Base-by-base conservation (phyloP, 2,797 vertebrate genomes). In the Schizothorax lantsangensis region DNA sequence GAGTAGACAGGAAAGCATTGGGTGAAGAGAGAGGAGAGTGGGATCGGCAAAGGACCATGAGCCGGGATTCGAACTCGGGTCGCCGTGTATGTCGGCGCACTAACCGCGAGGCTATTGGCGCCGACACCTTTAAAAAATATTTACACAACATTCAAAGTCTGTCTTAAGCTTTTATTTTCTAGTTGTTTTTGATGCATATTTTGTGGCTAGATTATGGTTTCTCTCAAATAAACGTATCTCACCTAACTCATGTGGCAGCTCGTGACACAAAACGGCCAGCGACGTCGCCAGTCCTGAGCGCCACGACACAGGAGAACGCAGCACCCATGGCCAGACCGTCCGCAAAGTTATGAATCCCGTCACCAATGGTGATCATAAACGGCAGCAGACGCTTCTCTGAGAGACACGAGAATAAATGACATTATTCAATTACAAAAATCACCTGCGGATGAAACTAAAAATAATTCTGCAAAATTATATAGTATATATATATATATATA, bases 241-340 rank as follows among this genome's bases (percentile, higher is more conserved):
- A 96, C 96, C 96, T 36, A 96, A 94, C 88, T 96, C 96, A 47
- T 98, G 97, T 0, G 97, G 97, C 71, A 98, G 88, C 75, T 98
- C 97, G 3, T 98, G 97, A 91, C 97, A 98, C 72, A 98, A 88
- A 0, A 98, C 96, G 0, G 97, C 97, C 81, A 98, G 83, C 0
- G 97, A 97, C 0, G 97, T 98, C 79, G 97, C 96, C 90, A 98
- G 89, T 5, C 97, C 97, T 0, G 97, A 96, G 85, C 89, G 96
- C 97, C 97, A 97, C 1, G 97, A 98, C 73, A 97, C 83, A 1
- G 97, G 97, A 92, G 91, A 98, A 98, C 21, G 97, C 97, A 0
- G 97, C 97, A 0, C 97, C 97, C 0, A 98, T 89, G 0, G 97
- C 97, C 89, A 98, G 93, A 5, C 97, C 97, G 0, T 98, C 97